A percentile compares a stretch with the other conserved stretches of the same genome.
Conservation (phyloP, 2,797 vertebrate genomes). For the Lepidocolaptes lacrymiger region DNA sequence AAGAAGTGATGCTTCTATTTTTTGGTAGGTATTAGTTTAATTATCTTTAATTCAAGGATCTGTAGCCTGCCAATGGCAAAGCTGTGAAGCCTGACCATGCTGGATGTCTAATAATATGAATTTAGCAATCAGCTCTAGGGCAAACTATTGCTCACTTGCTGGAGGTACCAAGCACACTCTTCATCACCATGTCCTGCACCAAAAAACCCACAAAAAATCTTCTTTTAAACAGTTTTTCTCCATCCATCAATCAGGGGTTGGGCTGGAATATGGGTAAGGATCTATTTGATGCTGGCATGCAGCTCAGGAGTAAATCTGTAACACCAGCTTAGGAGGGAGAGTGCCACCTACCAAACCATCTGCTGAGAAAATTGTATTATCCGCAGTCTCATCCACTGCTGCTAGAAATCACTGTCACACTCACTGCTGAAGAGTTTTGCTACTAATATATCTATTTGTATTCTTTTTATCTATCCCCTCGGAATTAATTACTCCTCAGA, state of each 20-base stretch:
- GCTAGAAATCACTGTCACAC: conserved; percentile 14
- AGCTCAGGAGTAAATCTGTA: conserved; percentile 35
- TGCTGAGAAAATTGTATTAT: conserved; percentile 38
- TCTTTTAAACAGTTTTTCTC: neutral
- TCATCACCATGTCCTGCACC: neutral
- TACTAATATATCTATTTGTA: conserved; percentile 29
- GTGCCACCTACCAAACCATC: conserved; percentile 60
- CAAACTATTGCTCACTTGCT: neutral
- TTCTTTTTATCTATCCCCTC: conserved; percentile 6
- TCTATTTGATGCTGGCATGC: neutral
- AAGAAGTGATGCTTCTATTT: neutral
- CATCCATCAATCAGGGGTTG: neutral
- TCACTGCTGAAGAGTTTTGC: conserved; percentile 15
- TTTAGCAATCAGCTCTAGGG: neutral
- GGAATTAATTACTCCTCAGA: conserved; percentile 38
- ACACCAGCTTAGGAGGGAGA: neutral
- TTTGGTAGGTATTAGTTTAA: neutral
- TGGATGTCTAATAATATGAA: neutral
- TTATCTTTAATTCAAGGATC: neutral
- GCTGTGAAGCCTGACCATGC: neutral
- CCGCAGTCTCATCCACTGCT: conserved; percentile 19
- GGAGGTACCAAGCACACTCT: neutral
- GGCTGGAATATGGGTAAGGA: neutral
- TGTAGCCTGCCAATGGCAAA: neutral
- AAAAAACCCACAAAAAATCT: neutral